Evolutionary conservation across 2,113 vertebrate species (phyloP).

Genomic region (Oxyruncus cristatus): DNA sequence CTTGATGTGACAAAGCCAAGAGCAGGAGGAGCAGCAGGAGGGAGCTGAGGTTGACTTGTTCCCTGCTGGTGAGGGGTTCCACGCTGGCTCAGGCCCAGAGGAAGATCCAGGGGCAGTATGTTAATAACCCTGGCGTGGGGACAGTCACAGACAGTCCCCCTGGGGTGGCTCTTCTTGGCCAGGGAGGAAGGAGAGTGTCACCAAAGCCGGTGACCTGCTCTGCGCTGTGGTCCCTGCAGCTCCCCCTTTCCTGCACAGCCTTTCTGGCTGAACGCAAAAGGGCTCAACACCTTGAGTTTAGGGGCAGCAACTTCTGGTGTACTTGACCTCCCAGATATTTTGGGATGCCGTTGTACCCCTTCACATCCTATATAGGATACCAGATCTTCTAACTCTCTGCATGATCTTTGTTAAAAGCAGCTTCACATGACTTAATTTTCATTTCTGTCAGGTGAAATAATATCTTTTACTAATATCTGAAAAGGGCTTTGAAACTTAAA

Average conservation of each 20-base stretch:
- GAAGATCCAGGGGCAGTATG: not conserved
- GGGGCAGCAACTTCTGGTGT: not conserved
- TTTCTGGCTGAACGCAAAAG: not conserved
- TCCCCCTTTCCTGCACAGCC: not conserved
- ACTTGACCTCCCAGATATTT: not conserved
- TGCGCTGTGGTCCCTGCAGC: not conserved
- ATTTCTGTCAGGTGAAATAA: not conserved
- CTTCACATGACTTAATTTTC: not conserved
- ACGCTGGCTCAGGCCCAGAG: not conserved
- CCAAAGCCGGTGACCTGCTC: not conserved
- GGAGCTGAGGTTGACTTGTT: not conserved
- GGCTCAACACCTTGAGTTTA: not conserved
- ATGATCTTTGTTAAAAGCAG: not conserved
- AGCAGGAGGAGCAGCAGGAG: not conserved
- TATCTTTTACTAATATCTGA: not conserved
- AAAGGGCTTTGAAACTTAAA: slow-evolving; percentile 3
- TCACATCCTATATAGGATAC: not conserved
- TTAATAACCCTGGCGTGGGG: not conserved
- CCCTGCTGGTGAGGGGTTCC: not conserved
- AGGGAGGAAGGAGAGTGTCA: not conserved
- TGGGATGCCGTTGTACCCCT: fast-evolving
- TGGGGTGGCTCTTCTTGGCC: not conserved
- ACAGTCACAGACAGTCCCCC: not conserved
- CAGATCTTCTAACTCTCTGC: not conserved
- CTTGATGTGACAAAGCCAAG: not conserved